Evolutionary conservation across 2,888 invertebrate species (phyloP), one percentile per base, ranked within the genome.

Genomic region (Falcaria lacertinaria): DNA sequence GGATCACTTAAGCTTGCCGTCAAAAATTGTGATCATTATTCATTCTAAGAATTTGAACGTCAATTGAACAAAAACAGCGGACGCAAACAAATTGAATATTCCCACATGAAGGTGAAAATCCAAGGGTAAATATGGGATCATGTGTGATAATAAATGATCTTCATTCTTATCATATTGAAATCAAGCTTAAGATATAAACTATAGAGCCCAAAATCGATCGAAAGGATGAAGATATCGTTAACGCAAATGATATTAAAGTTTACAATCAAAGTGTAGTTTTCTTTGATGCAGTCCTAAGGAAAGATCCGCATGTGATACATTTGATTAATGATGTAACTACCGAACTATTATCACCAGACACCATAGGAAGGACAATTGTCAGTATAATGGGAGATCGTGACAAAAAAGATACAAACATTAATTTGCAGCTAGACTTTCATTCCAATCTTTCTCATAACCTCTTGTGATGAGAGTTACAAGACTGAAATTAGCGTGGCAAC

Each of bases 41-140:
- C 82, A 84, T 64, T 57, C 62, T 54, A 66, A 70, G 76, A 78
- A 80, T 80, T 83, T 80, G 70, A 70, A 71, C 85, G 82, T 85
- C 88, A 80, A 87, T 85, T 87, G 78, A 74, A 87, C 83, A 88
- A 88, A 87, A 87, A 89, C 88, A 89, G 76, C 68, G 67, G 80
- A 76, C 74, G 68, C 67, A 81, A 84, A 88, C 88, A 86, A 89
- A 89, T 89, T 87, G 81, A 74, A 78, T 81, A 83, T 85, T 84
- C 87, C 87, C 88, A 85, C 87, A 87, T 77, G 75, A 78, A 87
- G 84, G 89, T 86, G 89, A 88, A 88, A 88, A 89, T 87, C 80
- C 78, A 72, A 80, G 76, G 74, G 78, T 74, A 88, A 89, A 88
- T 79, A 87, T 60, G 54, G 79, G 79, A 81, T 81, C 75, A 71